These are phyloP conservation scores for Paguma larvata DNA, from an alignment of 2,797 vertebrate species.

Conservation along the genomic window DNA sequence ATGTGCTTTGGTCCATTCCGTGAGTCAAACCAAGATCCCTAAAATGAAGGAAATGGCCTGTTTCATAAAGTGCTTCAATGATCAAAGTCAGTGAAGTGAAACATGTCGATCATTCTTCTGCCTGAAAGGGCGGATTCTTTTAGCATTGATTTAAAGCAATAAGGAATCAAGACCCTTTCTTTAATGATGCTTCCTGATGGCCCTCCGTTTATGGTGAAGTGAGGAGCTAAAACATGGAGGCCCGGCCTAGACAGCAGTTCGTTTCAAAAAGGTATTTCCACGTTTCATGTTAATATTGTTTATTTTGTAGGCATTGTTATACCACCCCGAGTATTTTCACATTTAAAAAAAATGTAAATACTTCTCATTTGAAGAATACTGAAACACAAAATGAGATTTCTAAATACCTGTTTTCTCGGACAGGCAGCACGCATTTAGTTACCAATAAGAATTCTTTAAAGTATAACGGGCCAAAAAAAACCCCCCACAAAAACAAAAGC, in stretches of 20 bases:
- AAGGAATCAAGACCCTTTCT: constrained; percentile 57
- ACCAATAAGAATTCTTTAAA: constrained; percentile 6
- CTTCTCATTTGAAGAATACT: constrained; percentile 48
- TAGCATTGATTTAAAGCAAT: constrained; percentile 75
- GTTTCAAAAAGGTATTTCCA: background rate
- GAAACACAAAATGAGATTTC: constrained; percentile 31
- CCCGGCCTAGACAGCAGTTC: background rate
- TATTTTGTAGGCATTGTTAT: constrained; percentile 19
- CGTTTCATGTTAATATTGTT: background rate
- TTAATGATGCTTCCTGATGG: constrained; percentile 28
- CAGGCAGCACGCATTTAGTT: background rate
- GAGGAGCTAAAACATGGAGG: background rate
- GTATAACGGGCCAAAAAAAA: background rate
- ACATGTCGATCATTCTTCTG: constrained; percentile 44
- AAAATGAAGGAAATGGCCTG: constrained; percentile 56
- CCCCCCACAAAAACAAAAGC: background rate
- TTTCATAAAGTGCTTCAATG: constrained; percentile 50
- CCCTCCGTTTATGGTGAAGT: constrained; percentile 3
- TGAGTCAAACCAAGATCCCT: constrained; percentile 64
- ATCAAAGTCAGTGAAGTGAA: constrained; percentile 73
- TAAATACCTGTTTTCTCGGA: constrained; percentile 49
- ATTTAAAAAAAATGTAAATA: constrained; percentile 22
- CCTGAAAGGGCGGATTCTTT: constrained; percentile 62
- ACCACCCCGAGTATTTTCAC: background rate
- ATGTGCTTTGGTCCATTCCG: background rate